Percentiles rank a stretch among this genome's conserved stretches.
These are phyloP conservation scores for Myotis pilosus DNA, from an alignment of 2,797 vertebrate genomes.

Conservation along the genomic window DNA sequence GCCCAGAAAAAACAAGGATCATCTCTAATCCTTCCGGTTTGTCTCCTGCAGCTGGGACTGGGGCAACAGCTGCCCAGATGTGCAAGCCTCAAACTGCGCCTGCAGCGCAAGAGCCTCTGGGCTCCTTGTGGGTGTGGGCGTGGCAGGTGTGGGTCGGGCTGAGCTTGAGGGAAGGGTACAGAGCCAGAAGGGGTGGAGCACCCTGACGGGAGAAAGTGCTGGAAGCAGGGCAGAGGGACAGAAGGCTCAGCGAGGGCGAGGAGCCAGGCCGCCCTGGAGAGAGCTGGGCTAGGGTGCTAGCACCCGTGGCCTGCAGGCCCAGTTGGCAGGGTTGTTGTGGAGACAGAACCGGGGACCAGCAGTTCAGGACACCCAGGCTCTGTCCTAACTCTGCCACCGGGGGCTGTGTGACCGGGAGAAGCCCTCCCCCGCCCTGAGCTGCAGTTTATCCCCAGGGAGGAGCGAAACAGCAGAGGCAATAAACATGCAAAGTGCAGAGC, in stretches of 20 bases:
- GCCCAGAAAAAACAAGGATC: background rate
- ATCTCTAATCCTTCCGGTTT: background rate
- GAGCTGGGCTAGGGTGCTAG: background rate
- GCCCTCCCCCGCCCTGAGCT: background rate
- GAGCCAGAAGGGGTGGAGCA: background rate
- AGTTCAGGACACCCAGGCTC: background rate
- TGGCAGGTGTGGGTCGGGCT: background rate
- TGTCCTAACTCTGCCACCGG: background rate
- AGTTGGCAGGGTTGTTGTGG: fast-evolving
- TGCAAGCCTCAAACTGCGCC: background rate
- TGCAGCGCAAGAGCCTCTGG: background rate
- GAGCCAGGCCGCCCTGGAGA: background rate
- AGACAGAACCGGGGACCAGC: background rate
- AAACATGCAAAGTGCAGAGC: background rate
- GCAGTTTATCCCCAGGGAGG: background rate
- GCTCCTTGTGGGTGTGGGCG: no score
- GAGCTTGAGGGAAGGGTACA: background rate
- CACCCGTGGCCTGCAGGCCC: background rate
- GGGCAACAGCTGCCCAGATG: background rate
- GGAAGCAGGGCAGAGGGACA: background rate
- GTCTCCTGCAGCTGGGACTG: background rate
- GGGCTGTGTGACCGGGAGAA: background rate
- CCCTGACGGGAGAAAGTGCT: background rate
- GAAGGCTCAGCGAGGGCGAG: background rate
- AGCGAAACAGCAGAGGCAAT: background rate